Conservation (phyloP, 2,888 invertebrate genomes). For the Dendrolimus pini region DNA sequence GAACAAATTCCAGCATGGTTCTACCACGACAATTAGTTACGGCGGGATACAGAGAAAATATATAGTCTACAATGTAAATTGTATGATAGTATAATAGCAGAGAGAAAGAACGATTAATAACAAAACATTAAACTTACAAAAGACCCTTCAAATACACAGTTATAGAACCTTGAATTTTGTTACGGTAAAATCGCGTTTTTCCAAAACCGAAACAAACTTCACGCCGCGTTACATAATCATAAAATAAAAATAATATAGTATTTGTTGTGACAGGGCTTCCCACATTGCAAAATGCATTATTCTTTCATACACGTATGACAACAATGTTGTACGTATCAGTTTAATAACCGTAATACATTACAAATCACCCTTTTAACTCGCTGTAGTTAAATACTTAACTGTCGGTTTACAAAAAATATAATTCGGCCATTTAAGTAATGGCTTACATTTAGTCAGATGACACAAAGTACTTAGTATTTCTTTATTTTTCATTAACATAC, state of each 20-base stretch:
- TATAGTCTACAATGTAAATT: no score
- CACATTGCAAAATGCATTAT: constrained; percentile 61
- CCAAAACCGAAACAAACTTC: constrained; percentile 57
- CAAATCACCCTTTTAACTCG: constrained; percentile 48
- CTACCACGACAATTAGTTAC: no score
- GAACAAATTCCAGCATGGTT: no score
- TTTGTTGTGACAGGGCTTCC: constrained; percentile 71
- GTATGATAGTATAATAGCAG: neutral
- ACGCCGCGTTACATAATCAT: constrained; percentile 64
- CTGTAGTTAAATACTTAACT: constrained; percentile 13
- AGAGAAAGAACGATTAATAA: neutral
- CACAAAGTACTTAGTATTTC: neutral
- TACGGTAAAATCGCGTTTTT: constrained; percentile 45
- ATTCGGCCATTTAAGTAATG: constrained; percentile 23
- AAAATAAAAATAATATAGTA: constrained; percentile 68
- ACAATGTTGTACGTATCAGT: constrained; percentile 67
- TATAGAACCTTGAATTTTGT: constrained; percentile 37
- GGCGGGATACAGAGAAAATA: no score
- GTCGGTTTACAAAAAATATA: constrained; percentile 23
- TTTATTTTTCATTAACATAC: no score
- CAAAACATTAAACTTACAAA: constrained; percentile 21
- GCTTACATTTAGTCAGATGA: neutral
- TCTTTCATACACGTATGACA: constrained; percentile 57
- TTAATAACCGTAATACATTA: constrained; percentile 59
- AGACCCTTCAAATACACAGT: constrained; percentile 25